Evolutionary conservation across 2,113 vertebrate species (phyloP).

Genomic region (Fulmarus glacialis): DNA sequence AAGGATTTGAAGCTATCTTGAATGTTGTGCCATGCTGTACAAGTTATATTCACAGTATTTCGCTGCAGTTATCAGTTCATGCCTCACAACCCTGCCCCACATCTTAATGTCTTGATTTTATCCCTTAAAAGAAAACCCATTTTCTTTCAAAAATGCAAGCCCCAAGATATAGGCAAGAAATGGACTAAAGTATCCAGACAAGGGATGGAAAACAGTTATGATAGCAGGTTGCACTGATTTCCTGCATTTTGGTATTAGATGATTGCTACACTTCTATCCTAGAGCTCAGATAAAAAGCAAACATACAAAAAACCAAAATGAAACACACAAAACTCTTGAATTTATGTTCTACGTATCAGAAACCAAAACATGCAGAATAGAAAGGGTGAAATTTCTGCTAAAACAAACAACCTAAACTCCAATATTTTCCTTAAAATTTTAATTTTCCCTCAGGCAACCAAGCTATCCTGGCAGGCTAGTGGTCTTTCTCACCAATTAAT

Average conservation of each 20-base stretch:
- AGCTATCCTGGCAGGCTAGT: not conserved
- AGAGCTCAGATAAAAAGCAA: not conserved
- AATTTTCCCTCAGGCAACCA: not conserved
- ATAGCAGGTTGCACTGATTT: not conserved
- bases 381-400: not conserved
- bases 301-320: not conserved
- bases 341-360: not conserved
- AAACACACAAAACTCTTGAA: not conserved
- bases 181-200: not conserved
- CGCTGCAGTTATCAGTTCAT: not conserved
- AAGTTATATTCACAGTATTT: not conserved
- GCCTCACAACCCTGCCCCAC: not conserved
- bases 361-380: not conserved
- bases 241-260: not conserved
- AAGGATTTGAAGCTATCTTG: not conserved
- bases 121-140: not conserved
- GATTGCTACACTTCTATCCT: not conserved
- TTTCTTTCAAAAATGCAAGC: not conserved
- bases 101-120: not conserved
- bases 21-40: not conserved
- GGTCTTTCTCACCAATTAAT: not conserved
- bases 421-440: not conserved
- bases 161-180: not conserved
- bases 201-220: not conserved
- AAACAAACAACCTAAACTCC: not conserved